Evolutionary conservation across 2,888 invertebrate species (phyloP).

Genomic region (Pheosia tremula): DNA sequence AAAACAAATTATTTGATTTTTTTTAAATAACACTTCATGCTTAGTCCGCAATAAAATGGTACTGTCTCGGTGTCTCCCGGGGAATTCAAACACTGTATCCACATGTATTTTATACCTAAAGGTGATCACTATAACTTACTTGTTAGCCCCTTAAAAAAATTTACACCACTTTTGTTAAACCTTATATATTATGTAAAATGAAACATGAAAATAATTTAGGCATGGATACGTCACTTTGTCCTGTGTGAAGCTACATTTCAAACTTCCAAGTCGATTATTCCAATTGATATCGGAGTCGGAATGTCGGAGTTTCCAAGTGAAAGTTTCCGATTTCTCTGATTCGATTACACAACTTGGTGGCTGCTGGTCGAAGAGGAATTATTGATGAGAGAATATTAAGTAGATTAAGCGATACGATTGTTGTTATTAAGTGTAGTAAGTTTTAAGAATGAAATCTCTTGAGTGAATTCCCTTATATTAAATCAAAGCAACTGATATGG

Average conservation of each 20-base stretch:
- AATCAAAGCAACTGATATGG: no score
- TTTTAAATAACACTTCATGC: no score
- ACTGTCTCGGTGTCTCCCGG: no score
- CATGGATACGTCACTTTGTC: not conserved
- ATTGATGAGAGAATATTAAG: constrained; percentile 32
- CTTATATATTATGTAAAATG: not conserved
- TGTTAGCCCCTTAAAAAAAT: no score
- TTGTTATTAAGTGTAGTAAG: not conserved
- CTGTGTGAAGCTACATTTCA: constrained; percentile 14
- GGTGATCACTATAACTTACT: no score
- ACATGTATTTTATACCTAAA: no score
- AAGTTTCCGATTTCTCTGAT: constrained; percentile 37
- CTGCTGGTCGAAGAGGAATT: constrained; percentile 27
- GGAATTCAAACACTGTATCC: no score
- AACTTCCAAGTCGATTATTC: constrained; percentile 17
- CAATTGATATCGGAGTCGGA: constrained; percentile 31
- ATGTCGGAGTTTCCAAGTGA: constrained; percentile 23
- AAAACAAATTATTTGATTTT: no score
- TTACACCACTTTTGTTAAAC: no score
- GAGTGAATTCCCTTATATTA: no score
- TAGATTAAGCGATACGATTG: constrained; percentile 24
- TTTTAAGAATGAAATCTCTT: no score
- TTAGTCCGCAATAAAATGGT: no score
- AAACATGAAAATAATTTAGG: not conserved
- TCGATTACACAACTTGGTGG: constrained; percentile 31